Conservation (phyloP, 2,113 vertebrate species). For the Crotalus viridis region DNA sequence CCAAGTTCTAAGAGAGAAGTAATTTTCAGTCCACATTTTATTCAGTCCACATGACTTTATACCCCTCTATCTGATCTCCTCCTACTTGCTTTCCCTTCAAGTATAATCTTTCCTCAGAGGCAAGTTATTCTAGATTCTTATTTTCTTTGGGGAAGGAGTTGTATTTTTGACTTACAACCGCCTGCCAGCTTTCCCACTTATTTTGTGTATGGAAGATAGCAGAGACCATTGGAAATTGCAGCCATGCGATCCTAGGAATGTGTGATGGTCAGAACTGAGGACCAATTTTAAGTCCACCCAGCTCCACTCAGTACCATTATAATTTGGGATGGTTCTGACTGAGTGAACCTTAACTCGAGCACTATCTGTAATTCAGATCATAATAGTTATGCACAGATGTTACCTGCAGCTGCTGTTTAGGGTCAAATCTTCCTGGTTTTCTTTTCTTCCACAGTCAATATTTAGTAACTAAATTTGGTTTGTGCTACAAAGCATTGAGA, state of each 20-base stretch:
- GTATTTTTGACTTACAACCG: background rate
- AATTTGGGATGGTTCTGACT: background rate
- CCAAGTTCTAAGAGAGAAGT: background rate
- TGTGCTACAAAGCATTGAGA: background rate
- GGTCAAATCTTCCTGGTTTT: background rate
- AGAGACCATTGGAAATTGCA: background rate
- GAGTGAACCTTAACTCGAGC: background rate
- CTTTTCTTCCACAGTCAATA: background rate
- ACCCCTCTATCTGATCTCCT: background rate
- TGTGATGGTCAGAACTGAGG: background rate
- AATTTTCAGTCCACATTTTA: background rate
- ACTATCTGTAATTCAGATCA: background rate
- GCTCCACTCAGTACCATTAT: background rate
- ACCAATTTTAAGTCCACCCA: background rate
- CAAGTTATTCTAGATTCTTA: background rate
- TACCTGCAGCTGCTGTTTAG: background rate
- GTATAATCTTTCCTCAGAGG: background rate
- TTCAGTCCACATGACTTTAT: background rate
- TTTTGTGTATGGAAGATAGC: background rate
- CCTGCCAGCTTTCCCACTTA: background rate
- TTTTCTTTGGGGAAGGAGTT: background rate
- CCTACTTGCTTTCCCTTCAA: background rate
- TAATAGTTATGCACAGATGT: background rate
- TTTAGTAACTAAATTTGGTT: background rate
- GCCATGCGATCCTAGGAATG: background rate